Base-by-base conservation (phyloP, 2,797 vertebrate species). In the Sebastes wilsoni region DNA sequence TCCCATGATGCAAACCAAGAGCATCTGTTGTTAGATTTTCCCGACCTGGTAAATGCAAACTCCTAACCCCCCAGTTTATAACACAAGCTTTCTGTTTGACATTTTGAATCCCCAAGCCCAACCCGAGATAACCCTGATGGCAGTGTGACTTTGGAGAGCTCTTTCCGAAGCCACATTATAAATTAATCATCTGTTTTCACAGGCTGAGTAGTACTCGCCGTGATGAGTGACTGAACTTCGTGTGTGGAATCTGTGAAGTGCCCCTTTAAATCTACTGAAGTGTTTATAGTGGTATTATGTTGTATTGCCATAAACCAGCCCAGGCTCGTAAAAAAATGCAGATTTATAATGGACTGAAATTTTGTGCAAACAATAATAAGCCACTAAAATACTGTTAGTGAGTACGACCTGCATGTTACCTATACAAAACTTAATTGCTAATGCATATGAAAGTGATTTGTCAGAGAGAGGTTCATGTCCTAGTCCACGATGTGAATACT, bases 101-200 rank as follows among this genome's bases (percentile, higher is more conserved):
- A 70, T 66, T 68, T 68, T 62, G n/a, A 68, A 60, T 67, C 61
- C 18, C 34, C 2, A 9, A 28, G 46, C 10, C 13, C 9, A 64
- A 64, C 62, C 59, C 28, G 28, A 84, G 62, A 75, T 79, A 64
- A 70, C 72, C 83, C 34, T 8, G 20, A 32, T 74, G 76, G 79
- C 61, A 66, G 73, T 59, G 75, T 13, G 23, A 23, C 58, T 61
- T 70, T 67, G 52, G 46, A 74, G 64, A 68, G 62, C 77, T 25
- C 22, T 71, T 73, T 67, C 46, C 30, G 71, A 54, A 77, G 56
- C 66, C 16, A 55, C 61, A 72, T 67, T 46, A 77, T 64, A 83
- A 77, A 81, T 78, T 52, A 84, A 86, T 71, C 69, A 79, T 77
- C 34, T 30, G 64, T 80, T 88, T 68, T 70, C 72, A 77, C 75